Evolutionary conservation across 1,140 invertebrate genomes (phyloP).

Genomic region (Zaprionus nigranus): DNA sequence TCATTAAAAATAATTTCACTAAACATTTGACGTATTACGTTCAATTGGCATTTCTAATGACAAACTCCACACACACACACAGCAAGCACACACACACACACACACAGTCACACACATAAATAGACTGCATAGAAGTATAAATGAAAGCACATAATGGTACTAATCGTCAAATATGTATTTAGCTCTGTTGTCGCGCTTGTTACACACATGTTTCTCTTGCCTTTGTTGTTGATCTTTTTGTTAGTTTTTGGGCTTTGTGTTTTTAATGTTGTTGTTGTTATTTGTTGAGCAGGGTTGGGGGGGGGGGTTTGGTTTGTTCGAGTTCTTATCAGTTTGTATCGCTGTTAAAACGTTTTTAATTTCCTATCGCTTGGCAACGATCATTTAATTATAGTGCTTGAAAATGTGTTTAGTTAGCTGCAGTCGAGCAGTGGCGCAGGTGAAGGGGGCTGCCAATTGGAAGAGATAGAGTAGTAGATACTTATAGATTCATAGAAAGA

Average conservation of each 20-base stretch:
- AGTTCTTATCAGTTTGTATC: slow-evolving; percentile 69
- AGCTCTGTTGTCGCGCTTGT: slow-evolving; percentile 73
- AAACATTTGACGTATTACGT: slow-evolving; percentile 79
- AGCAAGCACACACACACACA: slow-evolving; percentile 32
- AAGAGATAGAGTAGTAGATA: neutral
- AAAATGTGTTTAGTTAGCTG: slow-evolving; percentile 57
- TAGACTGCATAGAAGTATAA: slow-evolving; percentile 32
- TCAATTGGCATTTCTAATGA: slow-evolving; percentile 79
- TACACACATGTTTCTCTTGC: slow-evolving; percentile 32
- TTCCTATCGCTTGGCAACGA: slow-evolving; percentile 68
- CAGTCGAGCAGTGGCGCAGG: slow-evolving; percentile 27
- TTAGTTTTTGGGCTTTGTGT: slow-evolving; percentile 24
- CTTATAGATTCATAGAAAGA: neutral
- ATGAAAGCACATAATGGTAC: slow-evolving; percentile 46
- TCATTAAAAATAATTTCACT: slow-evolving; percentile 83
- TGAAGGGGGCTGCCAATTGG: neutral
- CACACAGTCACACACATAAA: slow-evolving; percentile 12
- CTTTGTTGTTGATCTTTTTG: slow-evolving; percentile 16
- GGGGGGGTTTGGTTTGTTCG: slow-evolving; percentile 19
- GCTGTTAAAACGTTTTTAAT: slow-evolving; percentile 79
- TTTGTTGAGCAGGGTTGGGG: neutral
- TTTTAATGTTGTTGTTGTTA: neutral
- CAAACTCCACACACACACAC: slow-evolving; percentile 44
- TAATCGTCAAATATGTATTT: slow-evolving; percentile 56
- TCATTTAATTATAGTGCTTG: slow-evolving; percentile 76